Evolutionary conservation across 2,113 vertebrate species (phyloP), one percentile per base, ranked within the genome.

Genomic region (Clarias gariepinus): DNA sequence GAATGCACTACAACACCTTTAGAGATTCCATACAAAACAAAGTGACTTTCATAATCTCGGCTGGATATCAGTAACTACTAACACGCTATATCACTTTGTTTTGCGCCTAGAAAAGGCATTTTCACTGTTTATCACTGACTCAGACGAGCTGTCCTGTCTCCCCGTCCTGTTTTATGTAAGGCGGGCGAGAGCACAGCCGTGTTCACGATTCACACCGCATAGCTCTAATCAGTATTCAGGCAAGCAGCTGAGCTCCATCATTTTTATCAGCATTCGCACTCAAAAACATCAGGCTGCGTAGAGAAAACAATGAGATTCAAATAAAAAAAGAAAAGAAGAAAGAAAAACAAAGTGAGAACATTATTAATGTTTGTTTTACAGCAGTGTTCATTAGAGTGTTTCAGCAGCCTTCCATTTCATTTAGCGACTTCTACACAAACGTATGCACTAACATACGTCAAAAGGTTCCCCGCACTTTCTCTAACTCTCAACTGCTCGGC

Each of bases 161-260:
- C 74, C 74, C 6, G 77, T 15, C 28, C 25, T 30, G 83, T 58
- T 79, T 58, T 79, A 58, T 30, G 12, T 11, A n/a, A 68, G 84
- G 21, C 52, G 8, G 19, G 12, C 12, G 25, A 63, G 61, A 68
- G 25, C 9, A 25, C 84, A 82, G 78, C 52, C 52, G 86, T 89
- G 90, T 92, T 92, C 88, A 85, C 90, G 84, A 94, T 92, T 92
- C 92, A 88, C 86, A 88, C 52, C 30, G 83, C 80, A 47, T 41
- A 58, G 9, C 85, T 89, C 91, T 93, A 90, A 94, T 93, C 91
- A 89, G 91, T 93, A 94, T 93, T 94, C 92, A 91, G 84, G 15
- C 76, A 79, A 47, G 47, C 88, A 90, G 91, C 81, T 52, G 86
- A 81, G 89, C 92, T 36, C 71, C 80, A 81, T 93, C 87, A 78